phyloP scores from a whole-genome alignment of 2,113 vertebrate genomes.

The Scomber scombrus region DNA sequence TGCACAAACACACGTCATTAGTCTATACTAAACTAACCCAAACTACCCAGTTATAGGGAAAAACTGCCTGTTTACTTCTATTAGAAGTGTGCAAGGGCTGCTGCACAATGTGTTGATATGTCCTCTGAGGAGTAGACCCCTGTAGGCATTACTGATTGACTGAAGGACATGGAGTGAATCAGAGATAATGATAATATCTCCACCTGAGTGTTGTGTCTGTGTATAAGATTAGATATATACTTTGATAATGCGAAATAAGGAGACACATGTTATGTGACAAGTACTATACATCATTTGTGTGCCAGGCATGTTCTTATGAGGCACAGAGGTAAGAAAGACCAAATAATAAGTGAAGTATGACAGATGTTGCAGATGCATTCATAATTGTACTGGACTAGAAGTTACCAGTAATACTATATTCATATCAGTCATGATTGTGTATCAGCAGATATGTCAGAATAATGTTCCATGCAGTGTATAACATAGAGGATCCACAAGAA shows the following conservation, averaged over 20 bases:
- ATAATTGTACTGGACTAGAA: background rate
- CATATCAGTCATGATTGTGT: background rate
- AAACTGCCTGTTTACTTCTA: background rate
- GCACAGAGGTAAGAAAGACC: background rate
- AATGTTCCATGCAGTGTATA: background rate
- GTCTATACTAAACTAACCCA: background rate
- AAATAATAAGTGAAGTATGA: background rate
- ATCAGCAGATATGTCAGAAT: background rate
- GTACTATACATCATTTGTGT: background rate
- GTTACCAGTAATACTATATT: background rate
- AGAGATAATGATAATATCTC: background rate
- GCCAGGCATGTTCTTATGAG: background rate
- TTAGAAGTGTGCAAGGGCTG: background rate
- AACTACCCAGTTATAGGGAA: background rate
- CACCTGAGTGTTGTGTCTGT: background rate
- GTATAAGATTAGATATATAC: background rate
- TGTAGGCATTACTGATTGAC: background rate
- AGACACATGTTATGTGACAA: background rate
- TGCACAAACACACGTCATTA: background rate
- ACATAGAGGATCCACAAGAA: background rate
- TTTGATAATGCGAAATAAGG: constrained; percentile 13
- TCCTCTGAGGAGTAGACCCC: background rate
- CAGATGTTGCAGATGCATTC: background rate
- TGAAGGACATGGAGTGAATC: background rate
- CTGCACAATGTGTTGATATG: background rate